Evolutionary conservation across 2,888 invertebrate genomes (phyloP), one percentile per base, ranked within the genome.

Genomic region (Stenolophus ochropezus): DNA sequence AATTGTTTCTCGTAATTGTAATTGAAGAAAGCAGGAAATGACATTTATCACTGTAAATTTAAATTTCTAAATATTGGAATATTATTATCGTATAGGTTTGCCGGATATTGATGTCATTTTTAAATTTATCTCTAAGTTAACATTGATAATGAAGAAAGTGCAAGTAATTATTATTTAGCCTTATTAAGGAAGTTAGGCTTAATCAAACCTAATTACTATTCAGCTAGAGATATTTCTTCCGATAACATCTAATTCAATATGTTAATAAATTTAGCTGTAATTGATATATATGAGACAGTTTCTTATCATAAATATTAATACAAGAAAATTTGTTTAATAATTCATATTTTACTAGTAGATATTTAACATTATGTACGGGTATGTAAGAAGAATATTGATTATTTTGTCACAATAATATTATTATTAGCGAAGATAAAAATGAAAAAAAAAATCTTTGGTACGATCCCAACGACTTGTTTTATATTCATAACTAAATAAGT

Each of bases 21-120:
- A 61, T 61, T 61, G 61, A 21, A 56, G 56, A 56, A 56, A 56
- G 56, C 11, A 51, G 56, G 18, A 56, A 56, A 56, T 56, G 5
- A 56, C 20, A 20, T 20, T 20, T 56, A 56, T 56, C 20, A 56
- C 11, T 56, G 18, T 5, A 56, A 56, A 21, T 20, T 16, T 20
- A 18, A 21, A 18, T 56, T 56, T 56, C 56, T 56, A 56, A 21
- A 56, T 56, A 56, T 53, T 42, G 16, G 1, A 8, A 11, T 56
- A 56, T 20, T 56, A 56, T 53, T 53, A 53, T 53, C 20, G 20
- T 53, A 20, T 56, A 18, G 4, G 20, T 56, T 56, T 56, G 11
- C 56, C 20, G 56, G 56, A 56, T 56, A 56, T 21, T 5, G 11
- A 56, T 56, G 8, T 53, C 20, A 53, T 56, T 56, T 11, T 20